These are phyloP conservation scores for Calameuta pallipes DNA, from an alignment of 2,888 invertebrate species.

Conservation along the genomic window DNA sequence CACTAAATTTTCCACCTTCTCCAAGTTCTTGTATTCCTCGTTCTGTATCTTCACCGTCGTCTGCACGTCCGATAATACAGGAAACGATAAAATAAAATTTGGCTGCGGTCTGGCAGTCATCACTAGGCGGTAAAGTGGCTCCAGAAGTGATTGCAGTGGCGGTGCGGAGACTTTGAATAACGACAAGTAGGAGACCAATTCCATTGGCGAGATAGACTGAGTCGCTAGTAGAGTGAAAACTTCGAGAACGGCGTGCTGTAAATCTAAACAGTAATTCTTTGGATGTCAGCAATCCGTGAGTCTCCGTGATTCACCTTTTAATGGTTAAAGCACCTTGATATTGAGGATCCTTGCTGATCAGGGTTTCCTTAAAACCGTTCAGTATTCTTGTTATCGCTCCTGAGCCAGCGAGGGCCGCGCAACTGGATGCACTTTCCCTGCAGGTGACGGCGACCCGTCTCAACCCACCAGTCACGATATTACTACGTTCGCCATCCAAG, in stretches of 20 bases:
- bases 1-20: constrained; percentile 59
- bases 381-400: constrained; percentile 62
- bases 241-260: constrained; percentile 76
- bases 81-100: constrained; percentile 71
- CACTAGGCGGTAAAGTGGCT: constrained; percentile 67
- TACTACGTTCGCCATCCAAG: constrained; percentile 48
- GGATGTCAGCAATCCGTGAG: constrained; percentile 7
- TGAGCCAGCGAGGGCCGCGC: constrained; percentile 63
- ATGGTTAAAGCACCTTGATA: constrained; percentile 48
- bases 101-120: constrained; percentile 70
- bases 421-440: constrained; percentile 64
- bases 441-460: constrained; percentile 62
- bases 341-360: constrained; percentile 50
- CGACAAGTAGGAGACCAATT: constrained; percentile 71
- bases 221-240: constrained; percentile 71
- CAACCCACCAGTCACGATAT: constrained; percentile 56
- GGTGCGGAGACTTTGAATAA: constrained; percentile 71
- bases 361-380: constrained; percentile 59
- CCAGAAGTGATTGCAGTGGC: constrained; percentile 70
- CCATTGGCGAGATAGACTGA: constrained; percentile 69
- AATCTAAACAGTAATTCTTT: constrained; percentile 65
- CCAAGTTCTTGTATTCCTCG: constrained; percentile 48
- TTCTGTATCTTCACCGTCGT: constrained; percentile 27
- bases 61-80: constrained; percentile 45
- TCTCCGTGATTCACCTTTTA: not conserved